Base-by-base conservation (phyloP, 2,113 vertebrate genomes). In the Chauna torquata region DNA sequence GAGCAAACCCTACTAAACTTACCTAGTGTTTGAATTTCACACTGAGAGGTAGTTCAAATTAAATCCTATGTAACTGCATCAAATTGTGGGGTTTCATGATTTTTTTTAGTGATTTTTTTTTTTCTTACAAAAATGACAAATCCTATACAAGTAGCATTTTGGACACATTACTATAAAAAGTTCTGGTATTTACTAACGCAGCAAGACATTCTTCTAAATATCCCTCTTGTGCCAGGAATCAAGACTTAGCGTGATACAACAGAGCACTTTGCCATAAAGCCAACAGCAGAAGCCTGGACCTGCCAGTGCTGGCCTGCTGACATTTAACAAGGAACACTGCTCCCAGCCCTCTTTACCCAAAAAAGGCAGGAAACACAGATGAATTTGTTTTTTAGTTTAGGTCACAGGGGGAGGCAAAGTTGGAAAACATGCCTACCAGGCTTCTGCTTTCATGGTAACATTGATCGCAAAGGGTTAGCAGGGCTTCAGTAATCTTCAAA, bases 11-110 rank as follows among this genome's bases (percentile, higher is more conserved):
- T 94, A 95, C 49, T 71, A 89, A 96, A 94, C 77, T 96, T 92
- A 91, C 25, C 92, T 95, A 91, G 79, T 42, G 30, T 64, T 89
- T 97, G 82, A 98, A 97, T 96, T 96, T 96, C 94, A 97, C 52
- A 61, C 86, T 96, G 91, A 98, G 98, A 98, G 98, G 98, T 98
- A 98, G 98, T 97, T 98, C 96, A 98, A 97, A 98, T 83, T 89
- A 98, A 98, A 98, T 95, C 61, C 92, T 89, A 93, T 40, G 40
- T 68, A 93, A 94, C 11, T 18, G 77, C 66, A 96, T 97, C 93
- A 90, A 94, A 97, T 40, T 79, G 84, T 82, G 75, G 24, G 66
- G 34, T 1, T 49, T 96, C 94, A 88, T 68, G 87, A 80, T 89
- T 94, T 96, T 88, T 92, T 74, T 55, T 93, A 89, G 79, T 86